Percentiles rank a stretch among this genome's conserved stretches.
Evolutionary conservation across 37 sponge, comb jelly and placozoan species (phyloP).

Genomic region (Theonella swinhoei): DNA sequence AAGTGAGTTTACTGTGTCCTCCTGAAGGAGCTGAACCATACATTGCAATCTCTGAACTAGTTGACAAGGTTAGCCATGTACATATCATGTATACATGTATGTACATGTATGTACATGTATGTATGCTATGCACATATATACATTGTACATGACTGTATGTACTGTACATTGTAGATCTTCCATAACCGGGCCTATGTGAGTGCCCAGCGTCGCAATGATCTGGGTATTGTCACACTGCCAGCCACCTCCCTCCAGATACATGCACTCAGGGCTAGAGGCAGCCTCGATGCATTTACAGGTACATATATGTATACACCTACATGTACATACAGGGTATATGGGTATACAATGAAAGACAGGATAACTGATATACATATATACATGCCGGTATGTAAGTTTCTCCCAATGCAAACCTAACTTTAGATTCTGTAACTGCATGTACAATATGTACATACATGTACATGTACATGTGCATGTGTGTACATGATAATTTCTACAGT

Average conservation of each 20-base stretch:
- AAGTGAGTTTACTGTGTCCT: constrained; percentile 48
- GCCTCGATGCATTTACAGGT: constrained; percentile 44
- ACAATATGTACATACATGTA: too few relatives aligned
- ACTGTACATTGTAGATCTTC: constrained; percentile 14
- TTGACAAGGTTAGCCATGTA: constrained; percentile 30
- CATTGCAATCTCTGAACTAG: constrained; percentile 53
- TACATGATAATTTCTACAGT: too few relatives aligned
- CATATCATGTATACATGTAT: background rate
- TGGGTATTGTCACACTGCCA: constrained; percentile 51
- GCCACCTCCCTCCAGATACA: constrained; percentile 69
- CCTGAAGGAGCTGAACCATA: constrained; percentile 19
- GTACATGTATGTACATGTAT: background rate
- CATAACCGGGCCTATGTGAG: constrained; percentile 36
- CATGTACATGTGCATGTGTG: too few relatives aligned
- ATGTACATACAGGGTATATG: background rate
- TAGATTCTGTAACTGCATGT: background rate
- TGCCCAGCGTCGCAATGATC: constrained; percentile 6
- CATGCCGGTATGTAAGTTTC: background rate
- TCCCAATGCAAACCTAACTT: background rate
- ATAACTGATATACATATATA: background rate
- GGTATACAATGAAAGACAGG: background rate
- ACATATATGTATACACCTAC: too few relatives aligned
- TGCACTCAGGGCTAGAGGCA: constrained; percentile 48
- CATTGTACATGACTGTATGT: background rate
- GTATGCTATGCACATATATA: background rate